Evolutionary conservation across 2,797 vertebrate genomes (phyloP).

Genomic region (Meda fulgida): DNA sequence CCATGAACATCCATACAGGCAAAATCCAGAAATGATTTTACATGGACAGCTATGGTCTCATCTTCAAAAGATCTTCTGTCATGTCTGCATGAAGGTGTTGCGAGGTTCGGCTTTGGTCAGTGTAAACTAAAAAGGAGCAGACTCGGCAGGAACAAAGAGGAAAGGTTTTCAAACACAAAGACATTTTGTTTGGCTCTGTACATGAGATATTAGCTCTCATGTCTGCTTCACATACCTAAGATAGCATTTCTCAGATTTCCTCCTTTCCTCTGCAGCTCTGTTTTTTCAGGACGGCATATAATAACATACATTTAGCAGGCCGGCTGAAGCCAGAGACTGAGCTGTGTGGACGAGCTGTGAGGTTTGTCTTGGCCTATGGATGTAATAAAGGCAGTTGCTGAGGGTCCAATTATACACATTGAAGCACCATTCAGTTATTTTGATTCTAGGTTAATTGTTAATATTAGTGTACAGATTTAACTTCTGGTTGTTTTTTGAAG

Average conservation of each 20-base stretch:
- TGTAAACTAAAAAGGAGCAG: constrained; percentile 49
- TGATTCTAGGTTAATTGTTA: not conserved
- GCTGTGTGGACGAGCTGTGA: constrained; percentile 23
- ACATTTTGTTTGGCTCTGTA: constrained; percentile 71
- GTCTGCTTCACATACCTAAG: constrained; percentile 62
- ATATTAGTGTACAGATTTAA: not conserved
- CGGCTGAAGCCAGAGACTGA: constrained; percentile 1
- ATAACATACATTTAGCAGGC: constrained; percentile 40
- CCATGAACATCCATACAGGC: not conserved
- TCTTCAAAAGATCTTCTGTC: constrained; percentile 49
- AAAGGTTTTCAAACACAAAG: constrained; percentile 70
- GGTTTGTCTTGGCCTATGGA: constrained; percentile 45
- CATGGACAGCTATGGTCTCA: not conserved
- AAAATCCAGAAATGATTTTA: not conserved
- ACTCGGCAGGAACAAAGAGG: constrained; percentile 46
- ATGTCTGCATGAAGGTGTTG: constrained; percentile 32
- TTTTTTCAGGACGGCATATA: constrained; percentile 49
- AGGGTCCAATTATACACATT: constrained; percentile 9
- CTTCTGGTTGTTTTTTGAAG: not conserved
- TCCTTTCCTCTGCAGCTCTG: constrained; percentile 40
- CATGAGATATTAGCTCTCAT: constrained; percentile 65
- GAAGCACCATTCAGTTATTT: not conserved
- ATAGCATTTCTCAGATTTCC: constrained; percentile 53
- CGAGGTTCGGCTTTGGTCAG: constrained; percentile 22
- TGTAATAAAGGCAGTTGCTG: constrained; percentile 16